phyloP scores from a whole-genome alignment of 2,113 vertebrate genomes.

The Caranx ignobilis region DNA sequence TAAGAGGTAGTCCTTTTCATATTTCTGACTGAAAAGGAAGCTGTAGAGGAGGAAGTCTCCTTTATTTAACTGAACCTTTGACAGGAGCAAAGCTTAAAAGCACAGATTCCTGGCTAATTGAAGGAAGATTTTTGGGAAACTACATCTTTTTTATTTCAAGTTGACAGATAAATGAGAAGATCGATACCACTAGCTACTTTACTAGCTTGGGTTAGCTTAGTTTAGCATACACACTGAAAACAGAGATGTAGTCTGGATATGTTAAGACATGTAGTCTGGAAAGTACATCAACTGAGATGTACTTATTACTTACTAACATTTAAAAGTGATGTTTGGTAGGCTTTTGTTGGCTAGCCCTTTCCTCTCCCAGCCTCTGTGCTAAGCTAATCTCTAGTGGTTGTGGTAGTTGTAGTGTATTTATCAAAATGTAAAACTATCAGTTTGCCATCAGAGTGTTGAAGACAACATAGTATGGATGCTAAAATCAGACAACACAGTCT shows the following conservation, averaged over 20 bases:
- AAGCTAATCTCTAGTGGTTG: background rate
- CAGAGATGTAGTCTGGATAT: background rate
- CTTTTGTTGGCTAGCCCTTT: background rate
- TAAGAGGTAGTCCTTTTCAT: background rate
- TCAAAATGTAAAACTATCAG: too few relatives aligned
- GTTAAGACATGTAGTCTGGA: too few relatives aligned
- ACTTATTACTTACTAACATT: background rate
- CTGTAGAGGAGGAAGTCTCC: background rate
- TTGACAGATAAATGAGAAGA: background rate
- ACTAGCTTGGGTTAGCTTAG: background rate
- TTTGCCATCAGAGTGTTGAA: background rate
- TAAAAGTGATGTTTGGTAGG: background rate
- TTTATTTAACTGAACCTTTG: too few relatives aligned
- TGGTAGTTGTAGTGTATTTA: too few relatives aligned
- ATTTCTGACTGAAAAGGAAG: conserved; percentile 1
- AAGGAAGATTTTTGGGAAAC: background rate
- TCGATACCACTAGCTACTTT: background rate
- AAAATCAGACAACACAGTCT: background rate
- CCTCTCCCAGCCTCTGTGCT: background rate
- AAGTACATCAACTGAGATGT: background rate
- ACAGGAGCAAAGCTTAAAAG: background rate
- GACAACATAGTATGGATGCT: background rate
- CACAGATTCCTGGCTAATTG: background rate
- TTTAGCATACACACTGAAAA: background rate
- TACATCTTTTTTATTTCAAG: background rate